Conservation (phyloP, 2,797 vertebrate genomes). For the Danio kyathit region DNA sequence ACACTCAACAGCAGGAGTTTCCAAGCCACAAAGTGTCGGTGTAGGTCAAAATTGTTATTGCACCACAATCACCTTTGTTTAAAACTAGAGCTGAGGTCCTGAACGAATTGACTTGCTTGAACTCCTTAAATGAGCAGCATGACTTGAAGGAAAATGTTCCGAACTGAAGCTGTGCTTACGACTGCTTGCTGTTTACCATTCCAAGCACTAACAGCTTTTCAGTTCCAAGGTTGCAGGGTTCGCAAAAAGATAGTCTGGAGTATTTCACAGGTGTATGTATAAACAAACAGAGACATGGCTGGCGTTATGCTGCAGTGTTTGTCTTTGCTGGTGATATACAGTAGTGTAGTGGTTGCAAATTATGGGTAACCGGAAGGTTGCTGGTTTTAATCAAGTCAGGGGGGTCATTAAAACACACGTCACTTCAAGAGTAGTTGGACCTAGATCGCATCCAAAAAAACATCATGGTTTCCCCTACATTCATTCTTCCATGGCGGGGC, state of each 20-base stretch:
- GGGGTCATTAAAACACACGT: neutral
- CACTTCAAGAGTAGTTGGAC: neutral
- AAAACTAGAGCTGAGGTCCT: conserved; percentile 3
- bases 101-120: conserved; percentile 7
- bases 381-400: neutral
- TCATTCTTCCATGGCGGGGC: too few relatives aligned
- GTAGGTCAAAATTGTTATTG: conserved; percentile 33
- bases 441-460: neutral
- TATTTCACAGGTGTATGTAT: neutral
- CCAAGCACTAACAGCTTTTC: conserved; percentile 11
- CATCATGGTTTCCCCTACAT: too few relatives aligned
- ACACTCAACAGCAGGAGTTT: conserved; percentile 22
- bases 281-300: conserved; percentile 8
- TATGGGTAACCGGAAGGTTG: neutral
- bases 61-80: conserved; percentile 13
- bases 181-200: conserved; percentile 26
- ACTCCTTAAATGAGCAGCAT: conserved; percentile 30
- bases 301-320: neutral
- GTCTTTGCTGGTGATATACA: neutral
- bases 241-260: conserved; percentile 18
- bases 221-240: conserved; percentile 1
- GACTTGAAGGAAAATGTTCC: conserved; percentile 15
- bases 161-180: neutral
- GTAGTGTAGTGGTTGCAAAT: neutral
- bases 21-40: conserved; percentile 18